Evolutionary conservation across 1,140 invertebrate species (phyloP).

Genomic region (Ceratoteleas bidentatus): DNA sequence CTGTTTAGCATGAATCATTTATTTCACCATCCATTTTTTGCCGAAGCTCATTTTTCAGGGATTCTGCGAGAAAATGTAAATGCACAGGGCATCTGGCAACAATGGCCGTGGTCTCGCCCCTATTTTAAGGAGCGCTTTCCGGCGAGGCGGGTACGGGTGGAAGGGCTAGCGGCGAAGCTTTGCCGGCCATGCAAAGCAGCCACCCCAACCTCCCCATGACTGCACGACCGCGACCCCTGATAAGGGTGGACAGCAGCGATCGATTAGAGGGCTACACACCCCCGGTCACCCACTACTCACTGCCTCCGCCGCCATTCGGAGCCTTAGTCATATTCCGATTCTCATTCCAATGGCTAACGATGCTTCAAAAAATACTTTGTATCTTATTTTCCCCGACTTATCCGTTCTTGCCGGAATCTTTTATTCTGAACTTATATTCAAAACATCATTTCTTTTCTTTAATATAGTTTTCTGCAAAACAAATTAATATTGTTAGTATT

Average conservation of each 20-base stretch:
- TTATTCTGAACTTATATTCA: no score
- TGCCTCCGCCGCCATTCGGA: slow-evolving; percentile 67
- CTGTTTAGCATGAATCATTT: slow-evolving; percentile 48
- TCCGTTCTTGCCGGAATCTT: no score
- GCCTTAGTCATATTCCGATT: slow-evolving; percentile 74
- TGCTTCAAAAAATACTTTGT: slow-evolving; percentile 52
- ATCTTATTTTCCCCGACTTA: slow-evolving; percentile 56
- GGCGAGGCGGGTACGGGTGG: slow-evolving; percentile 64
- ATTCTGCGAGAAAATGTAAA: slow-evolving; percentile 80
- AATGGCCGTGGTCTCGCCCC: slow-evolving; percentile 81
- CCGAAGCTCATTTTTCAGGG: slow-evolving; percentile 73
- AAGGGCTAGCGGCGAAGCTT: slow-evolving; percentile 65
- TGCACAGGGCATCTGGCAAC: slow-evolving; percentile 81
- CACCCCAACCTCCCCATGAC: slow-evolving; percentile 72
- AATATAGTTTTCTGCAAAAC: no score
- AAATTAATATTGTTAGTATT: no score
- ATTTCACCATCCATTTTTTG: slow-evolving; percentile 43
- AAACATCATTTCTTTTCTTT: no score
- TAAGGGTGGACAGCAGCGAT: slow-evolving; percentile 82
- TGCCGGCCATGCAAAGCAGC: slow-evolving; percentile 81
- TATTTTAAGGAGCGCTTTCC: slow-evolving; percentile 81
- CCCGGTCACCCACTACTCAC: slow-evolving; percentile 72
- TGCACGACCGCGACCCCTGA: slow-evolving; percentile 74
- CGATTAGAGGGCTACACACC: slow-evolving; percentile 80
- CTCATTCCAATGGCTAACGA: slow-evolving; percentile 63